phyloP scores from a whole-genome alignment of 2,888 invertebrate genomes.

The Yponomeuta evonymella region DNA sequence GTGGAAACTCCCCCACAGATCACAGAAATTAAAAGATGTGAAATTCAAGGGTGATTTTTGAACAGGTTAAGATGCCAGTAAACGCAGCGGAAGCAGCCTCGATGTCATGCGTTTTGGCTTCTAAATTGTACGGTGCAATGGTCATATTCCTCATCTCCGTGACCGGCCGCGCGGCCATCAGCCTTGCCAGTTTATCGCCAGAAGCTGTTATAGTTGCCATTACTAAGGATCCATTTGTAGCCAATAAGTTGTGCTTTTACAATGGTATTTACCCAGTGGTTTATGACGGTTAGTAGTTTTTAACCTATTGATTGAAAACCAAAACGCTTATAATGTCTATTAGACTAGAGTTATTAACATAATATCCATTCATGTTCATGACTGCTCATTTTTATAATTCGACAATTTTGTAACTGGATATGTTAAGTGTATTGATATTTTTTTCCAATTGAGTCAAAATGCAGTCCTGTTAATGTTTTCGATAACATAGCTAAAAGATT shows the following conservation, averaged over 20 bases:
- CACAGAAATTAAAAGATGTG: no score
- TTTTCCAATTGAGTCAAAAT: no score
- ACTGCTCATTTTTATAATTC: no score
- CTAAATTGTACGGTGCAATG: constrained; percentile 20
- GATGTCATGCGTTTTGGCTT: constrained; percentile 28
- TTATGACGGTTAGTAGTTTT: constrained; percentile 23
- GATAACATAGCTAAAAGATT: no score
- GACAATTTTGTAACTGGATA: no score
- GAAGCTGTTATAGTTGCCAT: constrained; percentile 30
- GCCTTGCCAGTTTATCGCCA: constrained; percentile 17
- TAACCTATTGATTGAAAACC: no score
- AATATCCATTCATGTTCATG: no score
- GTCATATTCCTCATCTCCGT: background rate
- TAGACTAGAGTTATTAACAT: no score
- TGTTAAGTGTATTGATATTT: no score
- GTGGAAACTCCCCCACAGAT: background rate
- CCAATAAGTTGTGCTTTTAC: constrained; percentile 72
- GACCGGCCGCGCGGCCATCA: background rate
- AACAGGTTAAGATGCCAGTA: constrained; percentile 31
- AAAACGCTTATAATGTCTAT: no score
- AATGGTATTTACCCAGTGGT: constrained; percentile 51
- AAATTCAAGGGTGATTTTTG: constrained; percentile 5
- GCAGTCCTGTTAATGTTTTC: no score
- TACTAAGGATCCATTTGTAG: constrained; percentile 42
- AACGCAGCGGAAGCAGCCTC: constrained; percentile 35